phyloP scores from a whole-genome alignment of 2,797 vertebrate species.

The Nannoperca obscura region DNA sequence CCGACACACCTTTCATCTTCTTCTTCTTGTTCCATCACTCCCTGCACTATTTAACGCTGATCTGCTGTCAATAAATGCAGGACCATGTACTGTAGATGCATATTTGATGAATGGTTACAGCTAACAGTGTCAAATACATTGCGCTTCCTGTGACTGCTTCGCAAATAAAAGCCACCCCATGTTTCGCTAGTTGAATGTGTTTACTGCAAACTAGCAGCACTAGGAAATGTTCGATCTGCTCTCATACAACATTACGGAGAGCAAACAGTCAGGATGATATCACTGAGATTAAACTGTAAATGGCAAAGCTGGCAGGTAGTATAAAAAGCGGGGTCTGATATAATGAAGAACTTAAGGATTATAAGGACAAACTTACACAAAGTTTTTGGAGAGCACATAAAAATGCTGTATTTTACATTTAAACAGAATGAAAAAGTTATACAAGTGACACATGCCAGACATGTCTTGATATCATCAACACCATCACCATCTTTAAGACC shows the following conservation, averaged over 20 bases:
- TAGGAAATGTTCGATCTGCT: neutral
- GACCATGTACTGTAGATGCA: neutral
- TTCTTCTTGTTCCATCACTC: neutral
- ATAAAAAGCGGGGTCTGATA: neutral
- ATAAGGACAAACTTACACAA: neutral
- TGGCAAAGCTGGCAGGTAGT: neutral
- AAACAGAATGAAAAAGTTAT: neutral
- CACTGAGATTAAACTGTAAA: too few relatives aligned
- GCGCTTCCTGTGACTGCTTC: neutral
- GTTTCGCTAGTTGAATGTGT: neutral
- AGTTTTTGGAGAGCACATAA: neutral
- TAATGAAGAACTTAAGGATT: neutral
- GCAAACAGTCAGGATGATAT: neutral
- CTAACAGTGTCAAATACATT: too few relatives aligned
- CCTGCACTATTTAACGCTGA: neutral
- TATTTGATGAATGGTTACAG: neutral
- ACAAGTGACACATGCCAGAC: slow-evolving; percentile 1
- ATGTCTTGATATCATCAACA: neutral
- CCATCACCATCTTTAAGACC: neutral
- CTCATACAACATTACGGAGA: neutral
- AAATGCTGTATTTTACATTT: neutral
- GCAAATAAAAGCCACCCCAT: neutral
- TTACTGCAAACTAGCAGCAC: neutral
- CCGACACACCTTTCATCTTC: neutral
- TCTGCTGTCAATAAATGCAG: neutral